Conservation (phyloP, 2,888 invertebrate species). For the Trachelus tabidus region DNA sequence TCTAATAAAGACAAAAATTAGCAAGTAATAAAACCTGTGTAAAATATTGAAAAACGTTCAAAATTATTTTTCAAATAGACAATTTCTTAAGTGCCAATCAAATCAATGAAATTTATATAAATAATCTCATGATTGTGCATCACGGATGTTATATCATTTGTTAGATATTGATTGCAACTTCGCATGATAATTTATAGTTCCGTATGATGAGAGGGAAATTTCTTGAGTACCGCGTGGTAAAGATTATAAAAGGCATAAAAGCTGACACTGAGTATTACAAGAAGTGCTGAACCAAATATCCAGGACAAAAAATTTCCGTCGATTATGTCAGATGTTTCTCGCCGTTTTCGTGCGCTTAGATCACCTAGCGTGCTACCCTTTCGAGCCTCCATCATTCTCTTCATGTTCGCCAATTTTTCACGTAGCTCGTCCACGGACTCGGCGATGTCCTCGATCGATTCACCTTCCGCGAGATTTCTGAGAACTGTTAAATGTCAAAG, state of each 20-base stretch:
- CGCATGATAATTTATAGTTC: slow-evolving; percentile 72
- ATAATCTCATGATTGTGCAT: not conserved
- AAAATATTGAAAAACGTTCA: not conserved
- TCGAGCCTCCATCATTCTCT: slow-evolving; percentile 82
- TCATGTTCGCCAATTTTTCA: slow-evolving; percentile 82
- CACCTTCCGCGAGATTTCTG: slow-evolving; percentile 43
- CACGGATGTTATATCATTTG: not conserved
- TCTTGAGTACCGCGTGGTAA: slow-evolving; percentile 82
- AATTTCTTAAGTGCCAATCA: not conserved
- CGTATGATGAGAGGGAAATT: slow-evolving; percentile 83
- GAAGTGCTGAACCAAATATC: slow-evolving; percentile 82
- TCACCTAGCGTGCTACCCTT: slow-evolving; percentile 68
- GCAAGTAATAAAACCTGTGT: not conserved
- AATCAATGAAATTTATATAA: not conserved
- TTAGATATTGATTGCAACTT: not conserved
- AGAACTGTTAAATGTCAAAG: slow-evolving; percentile 28
- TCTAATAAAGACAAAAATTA: not conserved
- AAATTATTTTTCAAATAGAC: not conserved
- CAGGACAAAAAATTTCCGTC: slow-evolving; percentile 86
- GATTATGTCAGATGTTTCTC: slow-evolving; percentile 70
- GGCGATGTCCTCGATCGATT: slow-evolving; percentile 58
- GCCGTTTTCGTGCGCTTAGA: slow-evolving; percentile 63
- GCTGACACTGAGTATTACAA: slow-evolving; percentile 84
- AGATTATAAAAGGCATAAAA: slow-evolving; percentile 88
- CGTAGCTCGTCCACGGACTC: slow-evolving; percentile 87